Evolutionary conservation across 2,888 invertebrate genomes (phyloP), one percentile per base, ranked within the genome.

Genomic region (Ochropleura plecta): DNA sequence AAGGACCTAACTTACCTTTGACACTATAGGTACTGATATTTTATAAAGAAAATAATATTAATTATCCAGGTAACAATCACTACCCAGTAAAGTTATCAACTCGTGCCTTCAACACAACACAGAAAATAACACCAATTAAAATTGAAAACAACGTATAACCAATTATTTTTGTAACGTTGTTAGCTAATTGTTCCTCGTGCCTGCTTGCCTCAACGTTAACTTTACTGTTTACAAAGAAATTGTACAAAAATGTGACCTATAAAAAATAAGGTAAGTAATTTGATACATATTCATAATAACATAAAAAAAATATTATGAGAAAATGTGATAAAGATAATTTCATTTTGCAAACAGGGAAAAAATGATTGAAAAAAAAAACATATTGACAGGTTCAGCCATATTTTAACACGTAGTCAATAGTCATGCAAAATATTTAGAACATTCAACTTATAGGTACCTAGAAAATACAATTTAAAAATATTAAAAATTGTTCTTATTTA

Each of bases 141-240:
- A 82, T 62, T 44, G 48, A 59, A 53, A 79, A 59, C 20, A 75
- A 70, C 46, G 30, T 30, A 76, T 30, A 69, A 44, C 81, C 82
- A 79, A 82, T 82, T 80, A 80, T 80, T 82, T 82, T 80, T 63
- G 57, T 71, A 60, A n/a, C 40, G 59, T 67, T 30, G 83, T 75
- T 71, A 77, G 48, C 30, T 80, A 79, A 75, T 80, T 76, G 63
- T 66, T 59, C 48, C 66, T 77, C 66, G 82, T 67, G 66, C 9
- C 40, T 70, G 78, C 9, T 20, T 70, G 78, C 10, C 16, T 69
- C 42, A 57, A 69, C 70, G 51, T 44, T 67, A n/a, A 62, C 18
- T 62, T 62, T n/a, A 76, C 55, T 81, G 65, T 16, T 51, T 20
- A 76, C 42, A 12, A 48, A 44, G 16, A 68, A 64, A 68, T 75